These are phyloP conservation scores for Physocephala rufipes DNA, from an alignment of 2,888 invertebrate genomes.

Conservation along the genomic window DNA sequence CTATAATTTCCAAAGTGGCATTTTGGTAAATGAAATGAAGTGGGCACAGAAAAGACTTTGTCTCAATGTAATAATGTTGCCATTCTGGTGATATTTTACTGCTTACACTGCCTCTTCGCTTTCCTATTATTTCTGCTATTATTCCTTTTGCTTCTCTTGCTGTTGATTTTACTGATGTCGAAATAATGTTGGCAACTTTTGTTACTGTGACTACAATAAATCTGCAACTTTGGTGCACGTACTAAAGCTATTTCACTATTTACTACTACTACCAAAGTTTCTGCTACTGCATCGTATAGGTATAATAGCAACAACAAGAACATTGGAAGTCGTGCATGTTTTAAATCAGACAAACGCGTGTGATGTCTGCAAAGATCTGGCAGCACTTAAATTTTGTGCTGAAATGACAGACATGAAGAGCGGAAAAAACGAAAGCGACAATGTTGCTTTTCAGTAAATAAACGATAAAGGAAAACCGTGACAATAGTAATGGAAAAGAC, in stretches of 20 bases:
- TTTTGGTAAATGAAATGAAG: neutral
- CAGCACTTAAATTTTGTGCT: conserved; percentile 8
- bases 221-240: conserved; percentile 12
- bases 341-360: neutral
- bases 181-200: too few species aligned
- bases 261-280: too few species aligned
- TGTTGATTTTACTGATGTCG: neutral
- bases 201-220: neutral
- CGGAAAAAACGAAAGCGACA: neutral
- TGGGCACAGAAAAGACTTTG: neutral
- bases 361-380: neutral
- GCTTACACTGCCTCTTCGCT: neutral
- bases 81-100: neutral
- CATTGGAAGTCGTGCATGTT: conserved; percentile 9
- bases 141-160: neutral
- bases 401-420: conserved; percentile 6
- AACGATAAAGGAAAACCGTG: neutral
- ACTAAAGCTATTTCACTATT: neutral
- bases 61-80: neutral
- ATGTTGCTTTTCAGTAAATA: conserved; percentile 3
- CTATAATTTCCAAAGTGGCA: neutral
- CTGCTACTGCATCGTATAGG: too few species aligned
- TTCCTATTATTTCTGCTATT: neutral
- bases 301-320: too few species aligned
- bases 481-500: neutral